Percentiles rank a stretch among this genome's conserved stretches.
These are phyloP conservation scores for Gila robusta DNA, from an alignment of 2,797 vertebrate species.

Conservation along the genomic window DNA sequence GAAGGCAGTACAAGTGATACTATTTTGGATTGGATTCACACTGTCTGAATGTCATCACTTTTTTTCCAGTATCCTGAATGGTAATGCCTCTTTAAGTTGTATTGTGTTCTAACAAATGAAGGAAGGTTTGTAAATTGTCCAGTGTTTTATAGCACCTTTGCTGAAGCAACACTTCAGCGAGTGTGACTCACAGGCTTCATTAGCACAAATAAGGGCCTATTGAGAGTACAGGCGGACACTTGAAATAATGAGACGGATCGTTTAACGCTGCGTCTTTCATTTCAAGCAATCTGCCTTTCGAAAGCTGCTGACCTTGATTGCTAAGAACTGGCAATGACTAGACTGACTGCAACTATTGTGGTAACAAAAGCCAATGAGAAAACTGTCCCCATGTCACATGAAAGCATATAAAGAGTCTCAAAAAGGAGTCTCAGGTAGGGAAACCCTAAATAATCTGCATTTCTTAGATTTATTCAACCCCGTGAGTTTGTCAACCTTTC, in stretches of 20 bases:
- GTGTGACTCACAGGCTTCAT: slow-evolving; percentile 21
- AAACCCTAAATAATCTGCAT: neutral
- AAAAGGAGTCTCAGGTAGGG: neutral
- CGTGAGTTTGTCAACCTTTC: neutral
- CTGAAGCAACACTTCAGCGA: slow-evolving; percentile 2
- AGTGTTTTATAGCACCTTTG: slow-evolving; percentile 13
- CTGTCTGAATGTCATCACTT: neutral
- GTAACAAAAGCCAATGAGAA: slow-evolving; percentile 27
- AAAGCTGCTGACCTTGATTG: slow-evolving; percentile 66
- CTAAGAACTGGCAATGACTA: slow-evolving; percentile 17
- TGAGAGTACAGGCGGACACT: slow-evolving; percentile 19
- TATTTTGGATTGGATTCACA: neutral
- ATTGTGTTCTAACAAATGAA: slow-evolving; percentile 4
- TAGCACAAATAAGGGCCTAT: neutral
- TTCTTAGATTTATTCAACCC: neutral
- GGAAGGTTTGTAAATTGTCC: slow-evolving; percentile 3
- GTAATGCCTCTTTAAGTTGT: neutral
- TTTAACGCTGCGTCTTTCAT: slow-evolving; percentile 62
- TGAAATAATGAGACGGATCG: slow-evolving; percentile 61
- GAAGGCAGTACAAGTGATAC: neutral
- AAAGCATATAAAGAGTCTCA: neutral
- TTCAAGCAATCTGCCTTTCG: slow-evolving; percentile 52
- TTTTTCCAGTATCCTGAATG: neutral
- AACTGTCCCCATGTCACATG: slow-evolving; percentile 5
- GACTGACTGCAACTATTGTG: slow-evolving; percentile 10